phyloP scores from a whole-genome alignment of 2,113 vertebrate species.

The Harpagus bidentatus region DNA sequence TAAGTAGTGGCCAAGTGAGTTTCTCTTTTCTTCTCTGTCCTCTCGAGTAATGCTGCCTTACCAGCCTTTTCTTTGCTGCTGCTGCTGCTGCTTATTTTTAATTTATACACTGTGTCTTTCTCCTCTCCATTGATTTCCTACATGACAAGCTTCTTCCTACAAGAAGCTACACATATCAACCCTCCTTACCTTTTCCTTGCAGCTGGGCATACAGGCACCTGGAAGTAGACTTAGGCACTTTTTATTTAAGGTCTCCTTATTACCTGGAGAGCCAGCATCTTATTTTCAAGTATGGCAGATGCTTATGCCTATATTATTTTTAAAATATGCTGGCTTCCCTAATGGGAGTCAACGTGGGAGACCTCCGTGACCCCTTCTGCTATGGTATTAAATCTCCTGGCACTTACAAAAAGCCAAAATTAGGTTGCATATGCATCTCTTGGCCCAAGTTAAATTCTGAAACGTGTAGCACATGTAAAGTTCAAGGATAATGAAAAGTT shows the following conservation, averaged over 20 bases:
- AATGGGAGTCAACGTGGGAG: rapidly evolving
- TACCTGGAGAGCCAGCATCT: neutral
- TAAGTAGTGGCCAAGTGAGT: neutral
- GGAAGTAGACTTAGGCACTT: no score
- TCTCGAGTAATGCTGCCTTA: neutral
- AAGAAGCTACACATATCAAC: rapidly evolving
- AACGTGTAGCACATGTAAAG: rapidly evolving
- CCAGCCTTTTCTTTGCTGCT: neutral
- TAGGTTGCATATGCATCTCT: rapidly evolving
- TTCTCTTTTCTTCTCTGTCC: neutral
- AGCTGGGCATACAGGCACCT: neutral
- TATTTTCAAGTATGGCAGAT: neutral
- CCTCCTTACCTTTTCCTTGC: neutral
- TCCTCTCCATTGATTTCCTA: neutral
- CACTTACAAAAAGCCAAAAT: neutral
- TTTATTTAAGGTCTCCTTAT: neutral
- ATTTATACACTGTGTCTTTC: rapidly evolving
- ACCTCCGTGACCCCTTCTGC: no score
- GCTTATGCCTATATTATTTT: neutral
- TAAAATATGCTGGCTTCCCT: no score
- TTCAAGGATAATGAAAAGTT: neutral
- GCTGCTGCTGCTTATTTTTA: neutral
- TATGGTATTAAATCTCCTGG: rapidly evolving
- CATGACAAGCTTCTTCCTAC: no score
- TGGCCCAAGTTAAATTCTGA: neutral